A percentile compares a stretch with the other conserved stretches of the same genome.
These are phyloP conservation scores for Sus cebifrons DNA, from an alignment of 2,797 vertebrate genomes.

Conservation along the genomic window DNA sequence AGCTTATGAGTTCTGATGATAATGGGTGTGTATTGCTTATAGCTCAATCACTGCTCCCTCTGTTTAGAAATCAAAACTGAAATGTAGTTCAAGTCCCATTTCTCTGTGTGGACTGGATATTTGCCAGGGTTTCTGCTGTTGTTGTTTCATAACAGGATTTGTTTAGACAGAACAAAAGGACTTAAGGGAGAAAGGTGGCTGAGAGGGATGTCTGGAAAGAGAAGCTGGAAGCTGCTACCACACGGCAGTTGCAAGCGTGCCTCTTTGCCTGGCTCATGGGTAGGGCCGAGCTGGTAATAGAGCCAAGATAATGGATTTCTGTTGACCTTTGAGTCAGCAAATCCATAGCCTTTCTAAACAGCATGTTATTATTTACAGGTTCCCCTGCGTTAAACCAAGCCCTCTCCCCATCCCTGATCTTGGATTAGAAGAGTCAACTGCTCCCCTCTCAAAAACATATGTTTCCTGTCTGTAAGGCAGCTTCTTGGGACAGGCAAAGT, in stretches of 20 bases:
- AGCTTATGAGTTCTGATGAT: conserved; percentile 69
- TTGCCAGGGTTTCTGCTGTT: not conserved
- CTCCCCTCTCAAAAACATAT: not conserved
- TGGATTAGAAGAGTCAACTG: not conserved
- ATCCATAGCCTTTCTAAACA: not conserved
- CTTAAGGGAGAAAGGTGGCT: not conserved
- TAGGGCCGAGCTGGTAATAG: not conserved
- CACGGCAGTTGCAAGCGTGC: accelerated
- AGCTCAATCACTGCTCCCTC: conserved; percentile 3
- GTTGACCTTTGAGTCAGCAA: not conserved
- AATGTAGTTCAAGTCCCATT: conserved; percentile 20
- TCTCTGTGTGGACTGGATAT: not conserved
- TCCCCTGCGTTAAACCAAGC: not conserved
- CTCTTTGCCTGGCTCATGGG: accelerated
- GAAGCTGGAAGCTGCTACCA: not conserved
- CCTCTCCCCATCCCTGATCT: not conserved
- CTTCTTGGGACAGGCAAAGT: not conserved
- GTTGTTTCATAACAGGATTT: conserved; percentile 25
- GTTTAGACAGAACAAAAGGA: conserved; percentile 30
- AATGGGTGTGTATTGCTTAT: conserved; percentile 48
- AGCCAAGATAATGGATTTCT: not conserved
- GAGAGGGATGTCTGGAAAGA: not conserved
- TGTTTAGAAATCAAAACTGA: conserved; percentile 32
- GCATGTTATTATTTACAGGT: not conserved
- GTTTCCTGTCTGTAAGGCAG: not conserved